Conservation (phyloP, 2,888 invertebrate genomes). For the Tanytarsus gracilentus region DNA sequence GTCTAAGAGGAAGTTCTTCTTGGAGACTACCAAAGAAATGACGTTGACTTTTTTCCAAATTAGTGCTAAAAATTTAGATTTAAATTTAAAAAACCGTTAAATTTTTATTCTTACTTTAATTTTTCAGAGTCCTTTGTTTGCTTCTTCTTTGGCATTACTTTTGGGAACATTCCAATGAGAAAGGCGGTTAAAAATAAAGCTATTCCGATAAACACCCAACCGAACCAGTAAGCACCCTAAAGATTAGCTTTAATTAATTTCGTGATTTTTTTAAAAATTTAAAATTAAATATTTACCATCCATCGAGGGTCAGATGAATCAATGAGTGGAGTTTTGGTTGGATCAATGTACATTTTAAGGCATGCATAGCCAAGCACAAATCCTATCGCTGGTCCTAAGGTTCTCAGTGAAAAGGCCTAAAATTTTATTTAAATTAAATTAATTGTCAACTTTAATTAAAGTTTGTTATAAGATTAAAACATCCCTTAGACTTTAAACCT, state of each 20-base stretch:
- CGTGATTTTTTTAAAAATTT: not conserved
- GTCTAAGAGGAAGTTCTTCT: not conserved
- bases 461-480: no score
- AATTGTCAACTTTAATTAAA: no score
- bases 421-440: no score
- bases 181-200: constrained; percentile 52
- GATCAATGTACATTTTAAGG: constrained; percentile 52
- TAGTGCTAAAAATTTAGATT: no score
- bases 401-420: constrained; percentile 44
- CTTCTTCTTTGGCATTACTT: constrained; percentile 44
- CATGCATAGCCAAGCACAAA: constrained; percentile 47
- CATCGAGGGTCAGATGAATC: constrained; percentile 55
- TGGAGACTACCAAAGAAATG: no score
- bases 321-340: constrained; percentile 51
- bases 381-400: constrained; percentile 52
- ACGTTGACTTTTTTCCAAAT: no score
- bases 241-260: not conserved
- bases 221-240: constrained; percentile 68
- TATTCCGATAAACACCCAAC: constrained; percentile 48
- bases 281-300: constrained; percentile 39
- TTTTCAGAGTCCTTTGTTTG: not conserved
- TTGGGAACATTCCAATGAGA: constrained; percentile 57
- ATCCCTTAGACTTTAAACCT: no score
- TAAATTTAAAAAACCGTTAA: no score
- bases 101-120: not conserved